phyloP scores from a whole-genome alignment of 2,113 vertebrate genomes.

The Sturnus vulgaris region DNA sequence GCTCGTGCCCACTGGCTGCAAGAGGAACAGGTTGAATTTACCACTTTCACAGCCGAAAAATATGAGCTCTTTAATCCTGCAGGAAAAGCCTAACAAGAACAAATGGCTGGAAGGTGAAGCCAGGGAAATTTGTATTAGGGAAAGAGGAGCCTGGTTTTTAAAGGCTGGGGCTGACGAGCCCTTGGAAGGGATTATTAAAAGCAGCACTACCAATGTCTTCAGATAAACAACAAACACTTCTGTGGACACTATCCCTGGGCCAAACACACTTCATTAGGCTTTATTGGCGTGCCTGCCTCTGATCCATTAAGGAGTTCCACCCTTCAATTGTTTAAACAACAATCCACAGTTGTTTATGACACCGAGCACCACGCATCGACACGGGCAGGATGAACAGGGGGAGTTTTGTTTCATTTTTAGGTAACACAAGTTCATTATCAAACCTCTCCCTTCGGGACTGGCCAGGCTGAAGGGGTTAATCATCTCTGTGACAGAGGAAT shows the following conservation, averaged over 20 bases:
- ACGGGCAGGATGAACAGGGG: fast-evolving
- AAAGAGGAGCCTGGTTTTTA: neutral
- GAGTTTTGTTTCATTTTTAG: neutral
- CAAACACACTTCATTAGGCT: neutral
- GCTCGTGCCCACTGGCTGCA: fast-evolving
- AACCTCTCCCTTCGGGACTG: fast-evolving
- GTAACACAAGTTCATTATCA: neutral
- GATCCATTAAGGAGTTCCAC: neutral
- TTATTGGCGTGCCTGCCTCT: neutral
- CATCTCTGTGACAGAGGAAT: neutral
- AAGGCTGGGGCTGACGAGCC: neutral
- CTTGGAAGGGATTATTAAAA: neutral
- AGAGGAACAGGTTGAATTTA: neutral
- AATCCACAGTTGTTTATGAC: neutral
- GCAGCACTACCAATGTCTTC: neutral
- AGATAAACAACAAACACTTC: neutral
- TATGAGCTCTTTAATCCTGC: neutral
- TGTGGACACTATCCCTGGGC: neutral
- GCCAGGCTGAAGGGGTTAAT: conserved; percentile 22
- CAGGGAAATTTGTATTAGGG: neutral
- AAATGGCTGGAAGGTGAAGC: neutral
- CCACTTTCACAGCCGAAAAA: neutral
- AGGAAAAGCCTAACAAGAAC: neutral
- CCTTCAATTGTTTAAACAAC: neutral
- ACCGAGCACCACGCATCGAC: fast-evolving